A percentile compares a stretch with the other conserved stretches of the same genome.
Conservation (phyloP, 35 echinoderm and acorn worm genomes). For the Diadema setosum region DNA sequence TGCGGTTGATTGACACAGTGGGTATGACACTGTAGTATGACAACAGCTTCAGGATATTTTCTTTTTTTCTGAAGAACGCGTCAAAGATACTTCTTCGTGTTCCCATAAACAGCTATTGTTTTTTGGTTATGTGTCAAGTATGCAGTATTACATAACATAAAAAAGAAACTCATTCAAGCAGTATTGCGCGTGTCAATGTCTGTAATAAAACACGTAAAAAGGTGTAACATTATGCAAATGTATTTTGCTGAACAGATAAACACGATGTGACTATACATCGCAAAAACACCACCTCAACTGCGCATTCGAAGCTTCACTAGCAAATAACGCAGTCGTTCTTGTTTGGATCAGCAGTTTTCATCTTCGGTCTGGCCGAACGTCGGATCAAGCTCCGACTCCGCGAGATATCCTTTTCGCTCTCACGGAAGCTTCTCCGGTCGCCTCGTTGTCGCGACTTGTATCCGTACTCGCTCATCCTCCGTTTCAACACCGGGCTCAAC, state of each 20-base stretch:
- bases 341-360: conserved; percentile 81
- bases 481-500: conserved; percentile 86
- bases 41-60: too few species aligned
- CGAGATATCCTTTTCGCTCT: conserved; percentile 89
- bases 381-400: conserved; percentile 88
- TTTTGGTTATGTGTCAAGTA: too few species aligned
- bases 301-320: not conserved
- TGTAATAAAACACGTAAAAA: too few species aligned
- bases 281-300: not conserved
- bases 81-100: too few species aligned
- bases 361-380: conserved; percentile 77
- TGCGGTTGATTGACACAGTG: too few species aligned
- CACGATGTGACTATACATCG: not conserved
- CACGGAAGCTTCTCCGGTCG: conserved; percentile 59
- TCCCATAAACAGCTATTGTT: too few species aligned
- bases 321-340: conserved; percentile 95
- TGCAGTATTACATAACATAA: too few species aligned
- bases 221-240: too few species aligned
- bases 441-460: conserved; percentile 41
- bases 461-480: conserved; percentile 93
- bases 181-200: too few species aligned
- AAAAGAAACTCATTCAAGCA: too few species aligned
- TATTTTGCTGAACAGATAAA: not conserved
- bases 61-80: too few species aligned
- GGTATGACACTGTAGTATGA: too few species aligned